These are phyloP conservation scores for Polyommatus icarus DNA, from an alignment of 2,888 invertebrate species.

Conservation along the genomic window DNA sequence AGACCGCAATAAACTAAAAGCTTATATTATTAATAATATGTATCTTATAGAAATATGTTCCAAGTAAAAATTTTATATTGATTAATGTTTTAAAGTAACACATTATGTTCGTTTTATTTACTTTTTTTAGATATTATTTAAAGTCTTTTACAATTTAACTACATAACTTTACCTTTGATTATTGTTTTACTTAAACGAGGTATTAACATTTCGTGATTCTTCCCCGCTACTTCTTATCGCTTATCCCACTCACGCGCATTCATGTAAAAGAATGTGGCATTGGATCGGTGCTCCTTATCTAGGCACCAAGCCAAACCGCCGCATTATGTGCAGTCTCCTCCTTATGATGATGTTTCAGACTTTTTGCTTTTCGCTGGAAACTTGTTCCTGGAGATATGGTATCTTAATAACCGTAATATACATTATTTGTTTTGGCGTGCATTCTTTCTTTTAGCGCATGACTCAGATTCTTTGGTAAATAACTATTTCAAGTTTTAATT, in stretches of 20 bases:
- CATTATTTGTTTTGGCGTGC: slow-evolving; percentile 34
- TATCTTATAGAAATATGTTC: too few relatives aligned
- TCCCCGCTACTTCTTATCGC: slow-evolving; percentile 31
- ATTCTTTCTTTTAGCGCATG: not conserved
- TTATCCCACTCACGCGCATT: slow-evolving; percentile 43
- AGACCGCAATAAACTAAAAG: too few relatives aligned
- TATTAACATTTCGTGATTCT: not conserved
- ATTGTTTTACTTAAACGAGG: too few relatives aligned
- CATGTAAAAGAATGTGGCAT: slow-evolving; percentile 63
- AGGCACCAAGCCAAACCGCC: slow-evolving; percentile 53
- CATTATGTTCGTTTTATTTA: too few relatives aligned
- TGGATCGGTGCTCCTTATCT: slow-evolving; percentile 52
- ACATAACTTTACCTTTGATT: too few relatives aligned
- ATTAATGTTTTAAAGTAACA: too few relatives aligned
- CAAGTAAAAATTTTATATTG: too few relatives aligned
- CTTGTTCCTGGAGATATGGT: slow-evolving; percentile 36
- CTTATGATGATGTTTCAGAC: slow-evolving; percentile 46
- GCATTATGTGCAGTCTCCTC: slow-evolving; percentile 45
- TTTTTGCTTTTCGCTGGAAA: slow-evolving; percentile 42
- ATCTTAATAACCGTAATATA: slow-evolving; percentile 26
- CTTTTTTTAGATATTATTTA: too few relatives aligned
- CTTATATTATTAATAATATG: too few relatives aligned
- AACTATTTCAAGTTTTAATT: not conserved
- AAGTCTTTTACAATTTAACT: too few relatives aligned
- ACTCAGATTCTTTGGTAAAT: not conserved